Evolutionary conservation across 2,797 vertebrate species (phyloP).

Genomic region (Macroramphosus scolopax): DNA sequence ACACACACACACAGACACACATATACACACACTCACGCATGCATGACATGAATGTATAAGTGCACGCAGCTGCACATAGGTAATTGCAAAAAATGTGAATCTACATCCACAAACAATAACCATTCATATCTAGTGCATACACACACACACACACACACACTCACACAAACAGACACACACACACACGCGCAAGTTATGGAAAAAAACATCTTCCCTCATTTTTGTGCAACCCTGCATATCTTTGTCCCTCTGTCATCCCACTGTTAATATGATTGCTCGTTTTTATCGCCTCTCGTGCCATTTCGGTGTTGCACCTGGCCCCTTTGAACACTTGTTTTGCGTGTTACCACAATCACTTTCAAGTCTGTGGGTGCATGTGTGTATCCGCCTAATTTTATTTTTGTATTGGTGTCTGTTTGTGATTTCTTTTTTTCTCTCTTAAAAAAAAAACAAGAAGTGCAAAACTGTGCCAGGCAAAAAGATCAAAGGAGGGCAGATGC

Average conservation of each 20-base stretch:
- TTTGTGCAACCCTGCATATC: slow-evolving; percentile 66
- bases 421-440: slow-evolving; percentile 41
- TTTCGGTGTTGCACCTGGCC: slow-evolving; percentile 76
- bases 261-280: slow-evolving; percentile 71
- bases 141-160: neutral
- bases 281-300: slow-evolving; percentile 71
- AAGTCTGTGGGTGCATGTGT: slow-evolving; percentile 54
- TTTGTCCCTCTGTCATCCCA: slow-evolving; percentile 75
- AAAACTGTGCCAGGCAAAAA: slow-evolving; percentile 71
- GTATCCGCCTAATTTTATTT: slow-evolving; percentile 61
- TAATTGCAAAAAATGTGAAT: slow-evolving; percentile 8
- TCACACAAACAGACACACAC: slow-evolving; percentile 4
- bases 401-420: slow-evolving; percentile 65
- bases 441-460: slow-evolving; percentile 33
- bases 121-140: neutral
- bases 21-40: neutral
- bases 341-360: slow-evolving; percentile 67
- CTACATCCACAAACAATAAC: slow-evolving; percentile 8
- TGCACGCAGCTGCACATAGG: no score
- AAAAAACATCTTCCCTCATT: slow-evolving; percentile 51
- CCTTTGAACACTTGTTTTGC: slow-evolving; percentile 76
- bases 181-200: slow-evolving; percentile 38
- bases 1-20: slow-evolving; percentile 8
- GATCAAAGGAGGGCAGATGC: slow-evolving; percentile 79
- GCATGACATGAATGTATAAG: slow-evolving; percentile 1